These are phyloP conservation scores for Pelagia noctiluca DNA, from an alignment of 30 jellyfish, hydroid and myxozoan genomes.

Conservation along the genomic window DNA sequence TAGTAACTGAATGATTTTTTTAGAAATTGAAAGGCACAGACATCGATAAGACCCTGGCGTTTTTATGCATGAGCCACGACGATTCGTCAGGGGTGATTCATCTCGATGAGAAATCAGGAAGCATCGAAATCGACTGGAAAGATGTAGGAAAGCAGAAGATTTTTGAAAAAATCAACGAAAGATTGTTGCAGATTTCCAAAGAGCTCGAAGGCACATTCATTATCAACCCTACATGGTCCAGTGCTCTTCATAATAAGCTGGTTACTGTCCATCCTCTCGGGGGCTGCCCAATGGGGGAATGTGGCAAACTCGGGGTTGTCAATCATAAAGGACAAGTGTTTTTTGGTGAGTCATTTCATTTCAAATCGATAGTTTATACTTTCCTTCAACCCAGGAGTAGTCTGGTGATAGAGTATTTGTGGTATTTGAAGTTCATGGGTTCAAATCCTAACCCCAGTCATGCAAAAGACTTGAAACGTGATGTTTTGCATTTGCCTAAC, in stretches of 20 bases:
- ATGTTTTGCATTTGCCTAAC: neutral
- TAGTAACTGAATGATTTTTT: neutral
- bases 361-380: neutral
- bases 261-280: conserved; percentile 85
- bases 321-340: conserved; percentile 84
- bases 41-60: conserved; percentile 59
- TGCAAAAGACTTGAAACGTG: neutral
- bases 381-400: neutral
- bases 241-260: conserved; percentile 48
- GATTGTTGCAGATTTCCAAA: conserved; percentile 39
- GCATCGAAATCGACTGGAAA: conserved; percentile 56
- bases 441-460: neutral
- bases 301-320: conserved; percentile 79
- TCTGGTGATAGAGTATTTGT: neutral
- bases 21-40: conserved; percentile 54
- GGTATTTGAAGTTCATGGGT: neutral
- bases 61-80: conserved; percentile 73
- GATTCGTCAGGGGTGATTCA: conserved; percentile 53
- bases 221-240: conserved; percentile 69
- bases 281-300: conserved; percentile 80
- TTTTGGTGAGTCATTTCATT: conserved; percentile 42
- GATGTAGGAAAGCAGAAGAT: conserved; percentile 72
- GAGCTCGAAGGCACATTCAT: conserved; percentile 70
- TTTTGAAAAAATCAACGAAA: conserved; percentile 36
- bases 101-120: conserved; percentile 55